Base-by-base conservation (phyloP, 1,140 invertebrate species). In the Harpegnathos saltator region DNA sequence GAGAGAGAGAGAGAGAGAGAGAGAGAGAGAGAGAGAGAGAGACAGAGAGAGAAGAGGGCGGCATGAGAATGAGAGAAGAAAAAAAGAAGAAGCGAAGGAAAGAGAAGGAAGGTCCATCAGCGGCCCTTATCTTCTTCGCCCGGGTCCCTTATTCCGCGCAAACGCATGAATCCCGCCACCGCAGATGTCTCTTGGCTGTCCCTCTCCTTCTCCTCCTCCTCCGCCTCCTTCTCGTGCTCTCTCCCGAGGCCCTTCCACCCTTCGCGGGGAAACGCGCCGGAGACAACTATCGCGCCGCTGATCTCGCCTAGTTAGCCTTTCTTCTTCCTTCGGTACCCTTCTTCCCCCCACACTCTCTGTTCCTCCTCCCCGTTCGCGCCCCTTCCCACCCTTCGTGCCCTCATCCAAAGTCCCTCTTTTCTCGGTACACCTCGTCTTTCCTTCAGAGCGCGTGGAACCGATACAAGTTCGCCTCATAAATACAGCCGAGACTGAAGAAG, bases 251-350 rank as follows among this genome's bases (percentile, higher is more conserved):
- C 78, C 82, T 83, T 72, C 54, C 69, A 72, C 83, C 50, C 63
- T 44, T 74, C 38, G 84, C 81, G 71, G 82, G 87, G 86, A 90
- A 89, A 87, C 88, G 84, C 89, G 73, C 84, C 77, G 69, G 85
- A 90, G 89, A 90, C 89, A 89, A 85, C 88, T 92, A 93, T 93
- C 92, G 92, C 82, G 75, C 65, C 85, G 85, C 75, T 86, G 90
- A 92, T 93, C 93, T 93, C 91, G 92, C 90, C 92, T 93, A 92
- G 92, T 93, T 93, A 93, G 91, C 88, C 88, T 87, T 86, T 84
- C 85, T 85, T 71, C 59, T 85, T 71, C 73, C 74, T 48, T 85
- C 73, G 38, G 78, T 69, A 69, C 72, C 58, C 48, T 74, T 54
- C 52, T 74, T 17, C 26, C n/a, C 12, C 11, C 11, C 33, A 15